phyloP scores from a whole-genome alignment of 2,888 invertebrate genomes.

The Philaethria dido region DNA sequence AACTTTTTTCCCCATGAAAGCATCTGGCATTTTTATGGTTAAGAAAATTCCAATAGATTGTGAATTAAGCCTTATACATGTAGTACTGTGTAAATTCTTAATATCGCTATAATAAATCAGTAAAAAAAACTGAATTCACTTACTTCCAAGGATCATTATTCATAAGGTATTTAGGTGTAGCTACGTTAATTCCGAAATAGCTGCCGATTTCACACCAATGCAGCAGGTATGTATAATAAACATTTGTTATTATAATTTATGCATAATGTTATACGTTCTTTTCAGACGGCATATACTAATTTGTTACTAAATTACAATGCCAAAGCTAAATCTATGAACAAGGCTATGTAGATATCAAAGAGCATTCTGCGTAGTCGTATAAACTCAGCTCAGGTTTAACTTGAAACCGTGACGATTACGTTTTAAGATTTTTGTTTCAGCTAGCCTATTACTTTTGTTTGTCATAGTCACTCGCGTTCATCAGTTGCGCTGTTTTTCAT shows the following conservation, averaged over 20 bases:
- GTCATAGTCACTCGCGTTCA: no score
- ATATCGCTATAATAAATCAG: conserved; percentile 16
- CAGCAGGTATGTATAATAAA: conserved; percentile 2
- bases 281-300: not conserved
- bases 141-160: conserved; percentile 40
- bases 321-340: conserved; percentile 4
- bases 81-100: not conserved
- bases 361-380: not conserved
- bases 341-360: conserved; percentile 2
- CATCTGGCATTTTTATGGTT: no score
- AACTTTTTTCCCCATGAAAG: not conserved
- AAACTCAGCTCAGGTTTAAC: not conserved
- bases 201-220: conserved; percentile 24
- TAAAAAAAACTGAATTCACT: conserved; percentile 25
- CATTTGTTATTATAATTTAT: conserved; percentile 26
- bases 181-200: conserved; percentile 24
- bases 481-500: no score
- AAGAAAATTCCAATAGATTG: not conserved
- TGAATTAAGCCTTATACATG: not conserved
- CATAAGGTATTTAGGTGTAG: conserved; percentile 30
- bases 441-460: no score
- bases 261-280: conserved; percentile 4
- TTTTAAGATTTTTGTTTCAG: no score
- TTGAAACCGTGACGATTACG: not conserved
- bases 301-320: conserved; percentile 1